These are phyloP conservation scores for Apodemus agrarius DNA, from an alignment of 2,797 vertebrate genomes.

Conservation along the genomic window DNA sequence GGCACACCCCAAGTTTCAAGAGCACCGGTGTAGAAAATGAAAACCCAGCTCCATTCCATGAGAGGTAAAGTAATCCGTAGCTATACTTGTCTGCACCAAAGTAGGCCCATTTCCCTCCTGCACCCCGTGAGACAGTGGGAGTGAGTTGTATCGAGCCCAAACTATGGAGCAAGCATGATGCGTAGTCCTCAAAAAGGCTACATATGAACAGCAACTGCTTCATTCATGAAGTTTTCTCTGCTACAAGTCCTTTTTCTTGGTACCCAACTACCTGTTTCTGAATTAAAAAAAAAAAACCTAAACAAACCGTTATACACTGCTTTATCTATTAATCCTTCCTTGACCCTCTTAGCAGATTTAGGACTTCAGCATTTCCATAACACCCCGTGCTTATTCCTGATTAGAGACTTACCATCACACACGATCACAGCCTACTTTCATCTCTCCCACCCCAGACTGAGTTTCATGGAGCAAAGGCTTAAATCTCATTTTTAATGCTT, in stretches of 20 bases:
- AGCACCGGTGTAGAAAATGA: neutral
- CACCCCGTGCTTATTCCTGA: neutral
- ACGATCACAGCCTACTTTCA: neutral
- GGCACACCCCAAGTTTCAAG: neutral
- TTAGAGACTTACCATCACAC: neutral
- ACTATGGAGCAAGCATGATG: neutral
- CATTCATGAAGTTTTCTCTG: neutral
- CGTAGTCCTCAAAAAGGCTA: neutral
- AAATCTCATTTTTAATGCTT: slow-evolving; percentile 54
- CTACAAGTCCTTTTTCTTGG: neutral
- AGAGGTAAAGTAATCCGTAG: neutral
- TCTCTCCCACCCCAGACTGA: neutral
- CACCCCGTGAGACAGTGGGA: neutral
- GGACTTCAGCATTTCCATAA: neutral
- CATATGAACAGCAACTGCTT: neutral
- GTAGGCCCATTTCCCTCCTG: neutral
- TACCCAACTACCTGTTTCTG: neutral
- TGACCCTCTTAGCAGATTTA: slow-evolving; percentile 11
- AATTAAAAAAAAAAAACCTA: neutral
- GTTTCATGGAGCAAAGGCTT: neutral
- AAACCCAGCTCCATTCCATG: neutral
- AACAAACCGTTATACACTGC: neutral
- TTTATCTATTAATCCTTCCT: slow-evolving; percentile 10
- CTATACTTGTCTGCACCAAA: neutral
- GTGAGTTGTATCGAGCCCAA: neutral